Percentiles rank a stretch among this genome's conserved stretches.
phyloP scores from a whole-genome alignment of 2,888 invertebrate genomes.

The Cephus sareptanus region DNA sequence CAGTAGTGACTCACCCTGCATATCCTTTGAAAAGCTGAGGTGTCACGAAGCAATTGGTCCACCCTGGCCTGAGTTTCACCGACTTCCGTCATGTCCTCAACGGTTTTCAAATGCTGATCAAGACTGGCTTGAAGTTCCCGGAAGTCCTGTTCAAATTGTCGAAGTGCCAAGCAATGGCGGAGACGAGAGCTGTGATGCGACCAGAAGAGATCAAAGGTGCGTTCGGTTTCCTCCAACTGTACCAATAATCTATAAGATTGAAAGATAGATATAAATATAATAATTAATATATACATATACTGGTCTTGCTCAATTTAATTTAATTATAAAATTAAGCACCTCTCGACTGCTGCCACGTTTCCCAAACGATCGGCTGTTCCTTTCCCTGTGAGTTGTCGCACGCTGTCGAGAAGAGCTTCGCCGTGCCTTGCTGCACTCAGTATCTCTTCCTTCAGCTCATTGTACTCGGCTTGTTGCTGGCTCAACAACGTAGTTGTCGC shows the following conservation, averaged over 20 bases:
- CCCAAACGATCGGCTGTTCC: constrained; percentile 77
- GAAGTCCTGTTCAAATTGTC: constrained; percentile 95
- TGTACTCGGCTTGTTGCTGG: constrained; percentile 81
- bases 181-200: constrained; percentile 89
- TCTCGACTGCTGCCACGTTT: constrained; percentile 93
- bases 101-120: constrained; percentile 81
- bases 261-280: background rate
- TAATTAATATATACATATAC: background rate
- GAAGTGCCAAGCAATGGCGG: constrained; percentile 88
- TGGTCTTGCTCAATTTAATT: background rate
- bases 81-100: constrained; percentile 87
- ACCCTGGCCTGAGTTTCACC: constrained; percentile 89
- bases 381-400: constrained; percentile 71
- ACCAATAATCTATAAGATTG: constrained; percentile 77
- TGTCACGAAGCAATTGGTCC: constrained; percentile 82
- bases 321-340: constrained; percentile 68
- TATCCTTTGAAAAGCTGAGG: constrained; percentile 80
- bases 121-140: constrained; percentile 87
- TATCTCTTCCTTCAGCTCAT: constrained; percentile 83
- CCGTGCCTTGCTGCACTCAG: constrained; percentile 89
- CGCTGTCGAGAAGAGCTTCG: constrained; percentile 82
- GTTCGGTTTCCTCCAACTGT: constrained; percentile 93
- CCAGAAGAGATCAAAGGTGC: constrained; percentile 96
- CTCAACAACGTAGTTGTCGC: constrained; percentile 89
- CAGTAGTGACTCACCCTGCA: constrained; percentile 68